Evolutionary conservation across 2,888 invertebrate species (phyloP).

Genomic region (Neria commutata): DNA sequence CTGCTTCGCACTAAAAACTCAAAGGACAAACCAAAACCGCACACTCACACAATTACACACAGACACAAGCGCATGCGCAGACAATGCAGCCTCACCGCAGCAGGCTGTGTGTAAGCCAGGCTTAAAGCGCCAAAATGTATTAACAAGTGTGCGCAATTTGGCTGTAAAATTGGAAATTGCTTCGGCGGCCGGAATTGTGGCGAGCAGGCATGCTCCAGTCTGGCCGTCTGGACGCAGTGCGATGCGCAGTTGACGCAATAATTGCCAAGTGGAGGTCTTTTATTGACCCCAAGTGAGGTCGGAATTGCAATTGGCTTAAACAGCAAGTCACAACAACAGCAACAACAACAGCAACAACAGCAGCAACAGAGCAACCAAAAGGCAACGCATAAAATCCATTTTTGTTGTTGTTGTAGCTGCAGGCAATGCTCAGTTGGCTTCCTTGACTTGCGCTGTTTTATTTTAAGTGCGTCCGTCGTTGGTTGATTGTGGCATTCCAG

Average conservation of each 20-base stretch:
- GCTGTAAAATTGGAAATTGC: constrained; percentile 21
- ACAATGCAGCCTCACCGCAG: neutral
- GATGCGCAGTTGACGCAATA: neutral
- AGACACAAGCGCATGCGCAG: neutral
- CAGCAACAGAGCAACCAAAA: too few species aligned
- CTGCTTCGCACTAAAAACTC: too few species aligned
- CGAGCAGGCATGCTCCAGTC: too few species aligned
- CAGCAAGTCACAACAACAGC: too few species aligned
- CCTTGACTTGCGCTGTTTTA: neutral
- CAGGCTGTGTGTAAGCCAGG: neutral
- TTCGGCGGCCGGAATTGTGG: too few species aligned
- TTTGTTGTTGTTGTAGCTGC: neutral
- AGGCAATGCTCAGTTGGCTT: neutral
- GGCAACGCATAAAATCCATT: too few species aligned
- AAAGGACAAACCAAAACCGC: neutral
- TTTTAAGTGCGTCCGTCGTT: neutral
- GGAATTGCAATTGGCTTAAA: neutral
- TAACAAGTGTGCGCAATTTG: constrained; percentile 6
- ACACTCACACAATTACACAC: neutral
- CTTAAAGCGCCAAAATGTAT: constrained; percentile 5
- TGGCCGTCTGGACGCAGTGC: too few species aligned
- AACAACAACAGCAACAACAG: too few species aligned
- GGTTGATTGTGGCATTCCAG: neutral
- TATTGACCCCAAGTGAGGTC: constrained; percentile 2
- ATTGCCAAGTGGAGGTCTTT: neutral